phyloP scores from a whole-genome alignment of 2,113 vertebrate species.

The Pardalotus punctatus region DNA sequence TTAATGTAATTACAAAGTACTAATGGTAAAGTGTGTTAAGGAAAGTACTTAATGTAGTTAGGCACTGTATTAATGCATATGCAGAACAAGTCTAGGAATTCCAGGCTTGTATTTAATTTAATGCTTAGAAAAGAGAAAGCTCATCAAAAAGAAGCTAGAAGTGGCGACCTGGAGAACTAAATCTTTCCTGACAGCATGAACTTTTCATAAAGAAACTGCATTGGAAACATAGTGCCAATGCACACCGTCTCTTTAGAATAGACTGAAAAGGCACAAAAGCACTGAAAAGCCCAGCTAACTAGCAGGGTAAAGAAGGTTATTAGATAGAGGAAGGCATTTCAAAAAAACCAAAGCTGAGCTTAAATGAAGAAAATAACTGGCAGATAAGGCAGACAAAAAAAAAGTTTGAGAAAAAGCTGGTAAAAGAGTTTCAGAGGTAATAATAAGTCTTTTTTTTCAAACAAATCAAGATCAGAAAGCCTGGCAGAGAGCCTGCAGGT shows the following conservation, averaged over 20 bases:
- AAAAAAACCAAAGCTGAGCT: not conserved
- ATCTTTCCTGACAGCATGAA: not conserved
- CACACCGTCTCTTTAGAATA: not conserved
- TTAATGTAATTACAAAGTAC: not conserved
- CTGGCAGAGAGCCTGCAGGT: not conserved
- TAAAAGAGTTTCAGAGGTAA: not conserved
- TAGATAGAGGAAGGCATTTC: not conserved
- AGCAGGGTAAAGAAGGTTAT: slow-evolving; percentile 15
- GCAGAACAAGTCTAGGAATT: not conserved
- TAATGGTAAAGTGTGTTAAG: not conserved
- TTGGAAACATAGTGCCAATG: not conserved
- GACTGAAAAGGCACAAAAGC: not conserved
- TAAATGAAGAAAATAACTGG: slow-evolving; percentile 34
- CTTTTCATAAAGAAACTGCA: not conserved
- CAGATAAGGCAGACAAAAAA: not conserved
- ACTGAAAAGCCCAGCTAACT: not conserved
- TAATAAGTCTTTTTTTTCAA: not conserved
- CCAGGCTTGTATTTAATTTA: not conserved
- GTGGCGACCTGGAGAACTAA: not conserved
- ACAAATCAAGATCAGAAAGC: slow-evolving; percentile 1
- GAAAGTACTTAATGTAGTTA: not conserved
- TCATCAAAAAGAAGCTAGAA: not conserved
- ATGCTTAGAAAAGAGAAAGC: not conserved
- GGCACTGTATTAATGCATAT: not conserved
- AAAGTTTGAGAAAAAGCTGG: not conserved